Base-by-base conservation (phyloP, 2,797 vertebrate species). In the Acestrorhynchus altus region DNA sequence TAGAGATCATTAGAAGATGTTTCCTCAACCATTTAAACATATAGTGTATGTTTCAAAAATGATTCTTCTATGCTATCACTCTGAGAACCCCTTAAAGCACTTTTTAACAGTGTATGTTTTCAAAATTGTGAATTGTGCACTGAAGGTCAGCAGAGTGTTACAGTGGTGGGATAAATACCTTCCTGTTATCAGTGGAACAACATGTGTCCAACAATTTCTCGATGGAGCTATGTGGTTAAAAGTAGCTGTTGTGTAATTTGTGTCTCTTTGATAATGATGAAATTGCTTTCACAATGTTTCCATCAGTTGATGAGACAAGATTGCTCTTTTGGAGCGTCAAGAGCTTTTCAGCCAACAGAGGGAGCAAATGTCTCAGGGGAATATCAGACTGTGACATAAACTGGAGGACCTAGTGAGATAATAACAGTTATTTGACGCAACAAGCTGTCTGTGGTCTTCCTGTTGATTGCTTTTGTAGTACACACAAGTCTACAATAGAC, bases 231-330 rank as follows among this genome's bases (percentile, higher is more conserved):
- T 15, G 5, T 46, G 13, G 12, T 8, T 1, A 13, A 46, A 13
- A 10, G 1, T 46, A 6, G 15, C 44, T 15, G 47, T n/a, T n/a
- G 47, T 51, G 8, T 6, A 51, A 51, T 15, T n/a, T 57, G 10
- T 24, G 54, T 3, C 24, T 0, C 1, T 26, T 57, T 57, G 9
- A 26, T 57, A 57, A 76, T 56, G 24, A 39, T 8, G 4, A 1
- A 2, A 13, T 10, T 64, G 15, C 31, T n/a, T 26, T 15, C 15
- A n/a, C 20, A 59, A 71, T n/a, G 15, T 77, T 42, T 40, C 13
- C 35, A 15, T 28, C n/a, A 52, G 22, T 26, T 89, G 89, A 77
- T 78, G 77, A 24, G 86, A 88, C 16, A 83, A 88, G 76, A 69
- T 39, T 24, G 78, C 73, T 35, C 77, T 89, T 35, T 77, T 73